Conservation (phyloP, 1,140 invertebrate species). For the Palaemon carinicauda region DNA sequence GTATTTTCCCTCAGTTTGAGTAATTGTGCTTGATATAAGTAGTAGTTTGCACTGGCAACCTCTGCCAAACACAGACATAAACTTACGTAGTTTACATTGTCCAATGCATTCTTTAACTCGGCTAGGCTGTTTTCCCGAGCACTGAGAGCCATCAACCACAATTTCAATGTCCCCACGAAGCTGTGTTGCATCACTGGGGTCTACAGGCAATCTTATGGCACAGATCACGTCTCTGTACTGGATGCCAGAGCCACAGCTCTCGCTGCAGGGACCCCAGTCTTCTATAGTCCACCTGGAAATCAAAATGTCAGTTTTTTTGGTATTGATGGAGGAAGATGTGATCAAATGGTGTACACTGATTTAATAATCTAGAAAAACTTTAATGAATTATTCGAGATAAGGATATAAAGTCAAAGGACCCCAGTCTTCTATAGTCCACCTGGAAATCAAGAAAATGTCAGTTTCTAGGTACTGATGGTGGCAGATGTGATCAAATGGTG, state of each 20-base stretch:
- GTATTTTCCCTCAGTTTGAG: too few species aligned
- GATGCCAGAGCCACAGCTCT: conserved; percentile 81
- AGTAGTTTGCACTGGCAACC: too few species aligned
- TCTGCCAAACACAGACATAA: too few species aligned
- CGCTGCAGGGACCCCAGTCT: conserved; percentile 71
- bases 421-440: too few species aligned
- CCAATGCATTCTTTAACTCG: not conserved
- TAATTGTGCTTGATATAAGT: too few species aligned
- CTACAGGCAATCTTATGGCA: not conserved
- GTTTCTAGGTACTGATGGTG: too few species aligned
- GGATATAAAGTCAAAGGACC: too few species aligned
- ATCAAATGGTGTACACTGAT: too few species aligned
- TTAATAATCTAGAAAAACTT: too few species aligned
- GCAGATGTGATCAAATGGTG: too few species aligned
- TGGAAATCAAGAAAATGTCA: too few species aligned
- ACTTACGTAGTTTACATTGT: not conserved
- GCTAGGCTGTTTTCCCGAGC: not conserved
- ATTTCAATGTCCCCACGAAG: not conserved
- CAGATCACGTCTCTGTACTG: conserved; percentile 76
- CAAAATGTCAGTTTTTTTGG: not conserved
- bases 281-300: not conserved
- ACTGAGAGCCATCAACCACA: not conserved
- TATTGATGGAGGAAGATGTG: not conserved
- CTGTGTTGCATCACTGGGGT: not conserved
- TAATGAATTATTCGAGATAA: too few species aligned